Evolutionary conservation across 1,140 invertebrate species (phyloP), one percentile per base, ranked within the genome.

Genomic region (Aradophagus sp.): DNA sequence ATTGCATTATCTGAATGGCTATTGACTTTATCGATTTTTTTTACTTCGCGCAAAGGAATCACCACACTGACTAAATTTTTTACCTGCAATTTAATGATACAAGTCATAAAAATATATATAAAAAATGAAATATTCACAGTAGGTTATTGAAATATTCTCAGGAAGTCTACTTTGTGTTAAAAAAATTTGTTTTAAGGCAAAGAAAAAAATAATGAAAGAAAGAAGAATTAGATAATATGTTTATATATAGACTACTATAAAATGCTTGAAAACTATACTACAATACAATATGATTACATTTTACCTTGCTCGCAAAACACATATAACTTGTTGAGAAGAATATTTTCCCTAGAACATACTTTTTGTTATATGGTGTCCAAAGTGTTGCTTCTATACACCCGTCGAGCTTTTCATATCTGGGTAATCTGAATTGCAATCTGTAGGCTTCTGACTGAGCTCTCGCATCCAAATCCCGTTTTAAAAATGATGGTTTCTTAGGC

Each of bases 361-460:
- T 90, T 79, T 97, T 97, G 79, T 97, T 95, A 77, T 96, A 99
- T 0, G 96, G 97, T n/a, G 97, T 97, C 92, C 95, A 97, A 13
- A 99, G 84, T 1, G 92, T 91, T 80, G 94, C 96, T 76, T 95
- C 92, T 26, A 94, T 93, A 62, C 91, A 92, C 0, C 97, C 97
- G 86, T 99, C 97, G 23, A 99, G 86, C 84, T 97, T 97, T 85
- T 98, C 97, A 15, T 83, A 86, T 31, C 90, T 87, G 1, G 97
- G 96, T 55, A 99, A 87, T 55, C 95, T 89, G 80, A 98, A 99
- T 56, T 91, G 89, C 36, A 93, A 87, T 20, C 95, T 92, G 78
- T 92, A 95, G 20, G 91, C 87, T 82, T 93, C 97, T 12, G 96
- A 98, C 73, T 97, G 92, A 61, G 95, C 93, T 76, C 95, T 87